Percentiles rank a stretch among this genome's conserved stretches.
Conservation (phyloP, 2,888 invertebrate genomes). For the Osedax frankpressi region DNA sequence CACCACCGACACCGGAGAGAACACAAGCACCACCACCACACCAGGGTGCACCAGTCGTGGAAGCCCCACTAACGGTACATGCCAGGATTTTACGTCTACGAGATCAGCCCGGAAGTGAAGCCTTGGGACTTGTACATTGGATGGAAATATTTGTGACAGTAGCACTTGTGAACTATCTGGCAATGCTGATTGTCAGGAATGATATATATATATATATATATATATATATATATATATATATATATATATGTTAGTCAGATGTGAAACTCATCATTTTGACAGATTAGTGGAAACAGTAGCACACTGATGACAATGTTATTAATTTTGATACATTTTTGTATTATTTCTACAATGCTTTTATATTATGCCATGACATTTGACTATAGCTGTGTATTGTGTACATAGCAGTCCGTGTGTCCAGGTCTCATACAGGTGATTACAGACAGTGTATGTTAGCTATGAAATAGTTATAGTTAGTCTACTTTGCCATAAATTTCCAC, state of each 20-base stretch:
- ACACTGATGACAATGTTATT: not conserved
- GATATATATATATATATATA: too few species aligned
- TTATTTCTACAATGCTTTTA: constrained; percentile 10
- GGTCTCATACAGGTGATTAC: not conserved
- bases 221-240: too few species aligned
- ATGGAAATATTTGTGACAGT: not conserved
- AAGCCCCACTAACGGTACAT: not conserved
- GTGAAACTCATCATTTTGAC: not conserved
- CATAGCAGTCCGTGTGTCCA: not conserved
- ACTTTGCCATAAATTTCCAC: not conserved
- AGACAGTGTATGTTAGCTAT: not conserved
- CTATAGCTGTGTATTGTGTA: constrained; percentile 3
- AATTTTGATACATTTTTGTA: constrained; percentile 3
- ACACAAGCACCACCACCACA: not conserved
- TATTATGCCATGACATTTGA: not conserved
- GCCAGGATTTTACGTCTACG: not conserved
- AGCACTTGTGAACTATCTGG: not conserved
- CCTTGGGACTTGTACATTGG: constrained; percentile 1
- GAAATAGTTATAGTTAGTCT: not conserved
- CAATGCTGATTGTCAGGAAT: too few species aligned
- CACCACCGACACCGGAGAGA: not conserved
- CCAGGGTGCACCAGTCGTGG: not conserved
- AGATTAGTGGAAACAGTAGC: not conserved
- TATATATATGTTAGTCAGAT: not conserved
- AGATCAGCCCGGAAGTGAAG: not conserved